phyloP scores from a whole-genome alignment of 2,797 vertebrate species.

The Schizopygopsis pylzovi region DNA sequence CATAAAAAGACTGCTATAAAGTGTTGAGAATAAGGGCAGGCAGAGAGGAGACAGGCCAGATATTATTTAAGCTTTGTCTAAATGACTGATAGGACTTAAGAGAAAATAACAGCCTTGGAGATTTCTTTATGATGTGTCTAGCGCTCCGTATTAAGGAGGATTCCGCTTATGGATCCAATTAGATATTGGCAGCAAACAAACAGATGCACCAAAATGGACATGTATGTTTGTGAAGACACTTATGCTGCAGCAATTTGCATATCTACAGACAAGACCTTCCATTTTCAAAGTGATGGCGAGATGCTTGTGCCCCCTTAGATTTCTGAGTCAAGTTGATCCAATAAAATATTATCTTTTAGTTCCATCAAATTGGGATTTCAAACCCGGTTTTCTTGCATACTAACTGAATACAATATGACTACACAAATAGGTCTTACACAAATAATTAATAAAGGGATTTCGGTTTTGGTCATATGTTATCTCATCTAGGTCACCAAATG shows the following conservation, averaged over 20 bases:
- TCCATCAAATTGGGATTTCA: background rate
- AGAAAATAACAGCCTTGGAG: constrained; percentile 37
- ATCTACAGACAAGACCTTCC: constrained; percentile 22
- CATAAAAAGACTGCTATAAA: constrained; percentile 30
- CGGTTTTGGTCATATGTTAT: background rate
- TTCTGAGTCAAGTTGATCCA: background rate
- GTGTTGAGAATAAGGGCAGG: background rate
- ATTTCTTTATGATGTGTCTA: background rate
- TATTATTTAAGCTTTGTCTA: constrained; percentile 10
- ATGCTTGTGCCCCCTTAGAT: background rate
- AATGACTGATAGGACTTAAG: constrained; percentile 30
- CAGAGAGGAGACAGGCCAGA: background rate
- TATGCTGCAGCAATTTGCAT: constrained; percentile 39
- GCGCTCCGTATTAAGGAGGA: background rate
- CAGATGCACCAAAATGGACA: constrained; percentile 3
- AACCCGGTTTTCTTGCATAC: background rate
- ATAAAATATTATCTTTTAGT: background rate
- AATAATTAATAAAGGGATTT: background rate
- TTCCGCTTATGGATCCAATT: background rate
- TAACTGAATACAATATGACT: background rate
- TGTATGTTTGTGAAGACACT: constrained; percentile 8
- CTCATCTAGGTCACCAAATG: background rate
- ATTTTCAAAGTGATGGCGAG: background rate
- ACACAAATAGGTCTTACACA: background rate
- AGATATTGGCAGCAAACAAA: constrained; percentile 2